These are phyloP conservation scores for Drosophila elegans DNA, from an alignment of 1,140 invertebrate species.

Conservation along the genomic window DNA sequence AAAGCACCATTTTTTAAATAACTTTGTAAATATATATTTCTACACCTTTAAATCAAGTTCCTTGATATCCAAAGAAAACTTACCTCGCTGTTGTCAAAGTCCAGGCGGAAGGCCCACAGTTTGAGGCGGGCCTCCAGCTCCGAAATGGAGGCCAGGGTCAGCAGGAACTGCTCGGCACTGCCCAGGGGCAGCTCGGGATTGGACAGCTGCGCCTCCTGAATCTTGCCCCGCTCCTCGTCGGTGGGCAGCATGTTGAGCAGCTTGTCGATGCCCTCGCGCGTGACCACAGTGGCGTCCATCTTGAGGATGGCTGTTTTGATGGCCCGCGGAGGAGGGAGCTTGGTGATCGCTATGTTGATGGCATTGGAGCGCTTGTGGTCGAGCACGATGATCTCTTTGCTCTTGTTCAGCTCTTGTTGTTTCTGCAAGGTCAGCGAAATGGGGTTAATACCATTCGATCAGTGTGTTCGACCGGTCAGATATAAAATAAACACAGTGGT, in stretches of 20 bases:
- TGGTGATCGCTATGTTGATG: conserved; percentile 99
- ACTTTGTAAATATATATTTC: too few species aligned
- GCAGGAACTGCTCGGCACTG: conserved; percentile 98
- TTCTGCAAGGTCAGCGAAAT: conserved; percentile 88
- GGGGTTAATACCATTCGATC: conserved; percentile 5
- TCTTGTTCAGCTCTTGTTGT: conserved; percentile 96
- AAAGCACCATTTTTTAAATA: too few species aligned
- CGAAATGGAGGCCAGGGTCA: conserved; percentile 97
- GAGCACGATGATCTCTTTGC: conserved; percentile 97
- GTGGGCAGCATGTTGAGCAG: conserved; percentile 98
- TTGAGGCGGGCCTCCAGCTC: conserved; percentile 97
- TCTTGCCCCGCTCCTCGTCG: conserved; percentile 97
- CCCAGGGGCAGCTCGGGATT: conserved; percentile 98
- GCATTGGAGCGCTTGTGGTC: conserved; percentile 99
- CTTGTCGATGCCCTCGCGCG: conserved; percentile 99
- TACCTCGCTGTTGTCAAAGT: conserved; percentile 98
- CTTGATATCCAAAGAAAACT: conserved; percentile 36
- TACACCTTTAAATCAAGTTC: too few species aligned
- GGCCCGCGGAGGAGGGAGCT: conserved; percentile 97
- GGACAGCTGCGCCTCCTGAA: conserved; percentile 95
- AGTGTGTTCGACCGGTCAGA: neutral
- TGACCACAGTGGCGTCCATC: conserved; percentile 99
- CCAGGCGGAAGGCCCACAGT: conserved; percentile 99
- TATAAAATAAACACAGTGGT: conserved; percentile 23
- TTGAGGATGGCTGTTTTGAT: conserved; percentile 99